phyloP scores from a whole-genome alignment of 2,113 vertebrate genomes.

The Clupea harengus region DNA sequence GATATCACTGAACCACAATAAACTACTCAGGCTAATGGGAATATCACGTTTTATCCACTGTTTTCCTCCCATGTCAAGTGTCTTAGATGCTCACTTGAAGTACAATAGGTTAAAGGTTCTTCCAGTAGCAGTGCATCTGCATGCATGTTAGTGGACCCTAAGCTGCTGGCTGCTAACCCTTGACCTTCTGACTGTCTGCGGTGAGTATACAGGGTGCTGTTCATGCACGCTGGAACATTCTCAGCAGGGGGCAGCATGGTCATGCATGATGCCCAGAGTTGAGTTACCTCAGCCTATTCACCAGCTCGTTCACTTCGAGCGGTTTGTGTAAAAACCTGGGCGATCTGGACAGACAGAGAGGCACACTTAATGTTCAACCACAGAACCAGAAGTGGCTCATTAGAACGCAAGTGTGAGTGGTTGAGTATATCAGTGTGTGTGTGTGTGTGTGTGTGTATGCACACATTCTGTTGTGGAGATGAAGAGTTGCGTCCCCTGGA shows the following conservation, averaged over 20 bases:
- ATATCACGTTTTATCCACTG: too few relatives aligned
- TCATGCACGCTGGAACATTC: neutral
- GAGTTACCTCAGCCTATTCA: conserved; percentile 77
- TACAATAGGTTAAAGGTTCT: neutral
- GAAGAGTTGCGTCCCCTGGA: neutral
- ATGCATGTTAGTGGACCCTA: neutral
- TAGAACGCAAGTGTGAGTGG: neutral
- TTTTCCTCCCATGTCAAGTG: too few relatives aligned
- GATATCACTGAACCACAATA: neutral
- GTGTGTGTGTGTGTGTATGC: neutral
- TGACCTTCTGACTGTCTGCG: neutral
- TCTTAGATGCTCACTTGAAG: too few relatives aligned
- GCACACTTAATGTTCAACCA: neutral
- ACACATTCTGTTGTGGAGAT: neutral
- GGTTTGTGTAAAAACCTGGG: conserved; percentile 67
- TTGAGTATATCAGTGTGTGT: neutral
- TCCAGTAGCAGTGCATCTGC: neutral
- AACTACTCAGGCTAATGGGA: too few relatives aligned
- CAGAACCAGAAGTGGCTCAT: neutral
- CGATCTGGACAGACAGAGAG: conserved; percentile 70
- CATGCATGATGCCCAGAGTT: conserved; percentile 57
- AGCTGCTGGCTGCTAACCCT: neutral
- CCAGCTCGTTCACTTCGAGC: conserved; percentile 69
- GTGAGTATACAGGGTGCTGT: neutral
- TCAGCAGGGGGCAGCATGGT: conserved; percentile 39